Conservation (phyloP, 2,113 vertebrate genomes). For the Epinephelus cyanopodus region DNA sequence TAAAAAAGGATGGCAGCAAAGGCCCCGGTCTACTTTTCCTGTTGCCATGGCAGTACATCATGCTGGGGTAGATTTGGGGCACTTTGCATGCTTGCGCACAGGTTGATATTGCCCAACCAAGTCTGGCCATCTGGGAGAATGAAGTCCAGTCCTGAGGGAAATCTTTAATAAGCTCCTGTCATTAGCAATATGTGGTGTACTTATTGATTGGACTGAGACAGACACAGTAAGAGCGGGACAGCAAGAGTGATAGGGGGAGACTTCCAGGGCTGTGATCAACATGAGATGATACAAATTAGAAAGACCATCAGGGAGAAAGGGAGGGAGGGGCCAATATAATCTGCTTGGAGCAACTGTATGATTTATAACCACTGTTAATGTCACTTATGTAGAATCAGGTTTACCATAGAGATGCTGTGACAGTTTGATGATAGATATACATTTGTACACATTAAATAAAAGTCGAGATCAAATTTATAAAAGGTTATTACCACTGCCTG, state of each 20-base stretch:
- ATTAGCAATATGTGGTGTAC: conserved; percentile 71
- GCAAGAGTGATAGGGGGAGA: conserved; percentile 22
- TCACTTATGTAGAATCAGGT: conserved; percentile 43
- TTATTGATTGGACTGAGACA: conserved; percentile 74
- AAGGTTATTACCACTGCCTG: conserved; percentile 92
- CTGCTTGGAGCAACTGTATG: conserved; percentile 52
- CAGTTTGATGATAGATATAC: not conserved
- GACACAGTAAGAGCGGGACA: conserved; percentile 17
- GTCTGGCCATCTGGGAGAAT: conserved; percentile 59
- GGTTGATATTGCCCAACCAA: conserved; percentile 70
- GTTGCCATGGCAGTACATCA: conserved; percentile 75
- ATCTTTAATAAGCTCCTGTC: conserved; percentile 76
- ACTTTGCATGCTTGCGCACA: conserved; percentile 74
- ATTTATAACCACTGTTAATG: conserved; percentile 46
- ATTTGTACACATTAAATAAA: not conserved
- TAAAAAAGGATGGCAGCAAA: conserved; percentile 28
- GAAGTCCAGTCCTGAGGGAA: conserved; percentile 66
- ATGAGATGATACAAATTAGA: conserved; percentile 64
- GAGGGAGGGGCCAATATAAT: conserved; percentile 12
- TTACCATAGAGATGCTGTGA: not conserved
- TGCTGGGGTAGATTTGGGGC: conserved; percentile 51
- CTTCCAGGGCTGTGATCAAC: conserved; percentile 71
- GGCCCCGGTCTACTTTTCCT: conserved; percentile 17
- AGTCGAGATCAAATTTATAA: not conserved
- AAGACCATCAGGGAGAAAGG: conserved; percentile 39